These are phyloP conservation scores for Dipodomys merriami DNA, from an alignment of 2,113 vertebrate genomes.

Conservation along the genomic window DNA sequence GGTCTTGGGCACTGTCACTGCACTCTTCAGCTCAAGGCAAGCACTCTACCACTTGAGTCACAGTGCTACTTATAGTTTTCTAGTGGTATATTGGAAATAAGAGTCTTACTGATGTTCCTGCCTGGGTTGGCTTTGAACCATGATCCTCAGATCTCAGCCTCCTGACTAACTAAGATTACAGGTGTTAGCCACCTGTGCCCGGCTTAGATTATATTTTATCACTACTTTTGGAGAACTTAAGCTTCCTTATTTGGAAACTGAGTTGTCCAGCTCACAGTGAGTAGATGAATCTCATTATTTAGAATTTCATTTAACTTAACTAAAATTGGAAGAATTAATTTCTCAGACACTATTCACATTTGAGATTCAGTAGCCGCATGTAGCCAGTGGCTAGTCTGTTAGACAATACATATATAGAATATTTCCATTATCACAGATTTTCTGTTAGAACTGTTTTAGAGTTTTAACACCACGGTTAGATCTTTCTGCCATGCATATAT, in stretches of 20 bases:
- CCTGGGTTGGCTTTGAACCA: too few species aligned
- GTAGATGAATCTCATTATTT: neutral
- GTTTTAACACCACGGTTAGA: neutral
- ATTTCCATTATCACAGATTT: neutral
- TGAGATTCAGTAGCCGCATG: neutral
- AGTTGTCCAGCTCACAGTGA: neutral
- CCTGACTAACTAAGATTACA: too few species aligned
- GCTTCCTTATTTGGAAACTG: slow-evolving; percentile 24
- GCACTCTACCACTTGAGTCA: too few species aligned
- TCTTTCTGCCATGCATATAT: too few species aligned
- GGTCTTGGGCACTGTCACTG: too few species aligned
- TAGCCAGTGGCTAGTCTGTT: neutral
- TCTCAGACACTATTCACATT: neutral
- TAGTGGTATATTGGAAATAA: too few species aligned
- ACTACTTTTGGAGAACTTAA: neutral
- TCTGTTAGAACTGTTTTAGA: neutral
- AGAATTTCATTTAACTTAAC: neutral
- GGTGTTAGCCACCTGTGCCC: too few species aligned
- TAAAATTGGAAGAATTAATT: slow-evolving; percentile 28
- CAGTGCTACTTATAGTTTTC: too few species aligned
- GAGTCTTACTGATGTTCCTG: too few species aligned
- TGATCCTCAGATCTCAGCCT: too few species aligned
- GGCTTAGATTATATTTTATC: neutral
- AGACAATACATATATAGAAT: neutral
- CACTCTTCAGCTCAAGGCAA: too few species aligned